A percentile compares a stretch with the other conserved stretches of the same genome.
These are phyloP conservation scores for Muscidifurax raptorellus DNA, from an alignment of 1,140 invertebrate genomes.

Conservation along the genomic window DNA sequence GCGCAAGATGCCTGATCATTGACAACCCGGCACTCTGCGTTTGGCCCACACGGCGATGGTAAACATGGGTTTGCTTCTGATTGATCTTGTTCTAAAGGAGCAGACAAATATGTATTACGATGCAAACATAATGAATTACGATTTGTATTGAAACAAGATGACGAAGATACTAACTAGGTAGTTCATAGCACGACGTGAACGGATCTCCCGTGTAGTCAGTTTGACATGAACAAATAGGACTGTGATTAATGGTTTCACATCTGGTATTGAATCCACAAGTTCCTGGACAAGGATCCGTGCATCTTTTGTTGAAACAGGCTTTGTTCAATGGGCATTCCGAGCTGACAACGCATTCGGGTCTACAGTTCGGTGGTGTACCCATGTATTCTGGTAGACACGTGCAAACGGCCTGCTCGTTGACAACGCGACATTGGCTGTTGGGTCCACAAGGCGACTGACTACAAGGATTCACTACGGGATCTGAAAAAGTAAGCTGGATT, in stretches of 20 bases:
- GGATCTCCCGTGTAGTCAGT: constrained; percentile 84
- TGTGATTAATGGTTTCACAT: constrained; percentile 82
- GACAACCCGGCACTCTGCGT: constrained; percentile 74
- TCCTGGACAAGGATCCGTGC: constrained; percentile 82
- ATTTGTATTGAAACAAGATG: constrained; percentile 55
- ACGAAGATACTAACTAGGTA: constrained; percentile 72
- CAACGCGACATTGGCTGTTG: constrained; percentile 63
- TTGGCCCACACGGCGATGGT: constrained; percentile 81
- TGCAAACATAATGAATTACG: background rate
- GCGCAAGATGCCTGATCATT: constrained; percentile 78
- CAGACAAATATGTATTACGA: background rate
- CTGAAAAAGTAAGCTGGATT: constrained; percentile 28
- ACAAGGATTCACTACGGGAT: constrained; percentile 63
- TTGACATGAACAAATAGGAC: constrained; percentile 85
- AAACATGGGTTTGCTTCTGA: constrained; percentile 73
- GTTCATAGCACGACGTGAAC: constrained; percentile 78
- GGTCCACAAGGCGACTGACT: constrained; percentile 73
- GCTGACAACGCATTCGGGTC: constrained; percentile 78
- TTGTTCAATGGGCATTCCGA: constrained; percentile 80
- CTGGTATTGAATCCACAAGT: constrained; percentile 81
- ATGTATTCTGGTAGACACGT: constrained; percentile 66
- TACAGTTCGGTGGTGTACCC: constrained; percentile 69
- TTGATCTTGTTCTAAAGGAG: background rate
- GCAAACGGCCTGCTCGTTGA: constrained; percentile 65
- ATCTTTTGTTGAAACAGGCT: constrained; percentile 83